phyloP scores from a whole-genome alignment of 92 coral and sea anemone genomes.

The Diadumene lineata region DNA sequence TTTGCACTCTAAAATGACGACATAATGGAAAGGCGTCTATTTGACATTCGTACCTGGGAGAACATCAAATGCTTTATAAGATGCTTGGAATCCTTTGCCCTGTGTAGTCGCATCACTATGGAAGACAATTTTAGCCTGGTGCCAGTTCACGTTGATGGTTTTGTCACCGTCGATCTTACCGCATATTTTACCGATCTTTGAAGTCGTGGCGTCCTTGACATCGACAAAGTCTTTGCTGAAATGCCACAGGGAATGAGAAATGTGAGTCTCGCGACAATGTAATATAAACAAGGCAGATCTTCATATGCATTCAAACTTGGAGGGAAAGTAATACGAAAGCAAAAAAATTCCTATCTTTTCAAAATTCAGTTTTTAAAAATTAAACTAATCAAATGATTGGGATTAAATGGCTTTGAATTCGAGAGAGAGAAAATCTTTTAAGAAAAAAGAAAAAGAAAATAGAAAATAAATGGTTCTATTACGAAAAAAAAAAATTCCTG shows the following conservation, averaged over 20 bases:
- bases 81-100: conserved; percentile 35
- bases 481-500: too few relatives aligned
- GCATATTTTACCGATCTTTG: conserved; percentile 22
- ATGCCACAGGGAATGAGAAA: not conserved
- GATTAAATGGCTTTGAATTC: too few relatives aligned
- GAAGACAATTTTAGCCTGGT: conserved; percentile 28
- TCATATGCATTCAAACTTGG: too few relatives aligned
- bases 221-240: conserved; percentile 42
- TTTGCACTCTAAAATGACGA: too few relatives aligned
- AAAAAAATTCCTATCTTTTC: too few relatives aligned
- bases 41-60: not conserved
- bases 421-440: too few relatives aligned
- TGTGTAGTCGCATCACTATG: conserved; percentile 18
- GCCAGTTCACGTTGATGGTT: conserved; percentile 34
- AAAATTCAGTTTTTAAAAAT: too few relatives aligned
- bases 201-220: conserved; percentile 39
- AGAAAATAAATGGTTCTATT: too few relatives aligned
- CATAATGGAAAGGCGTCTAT: too few relatives aligned
- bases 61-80: conserved; percentile 26
- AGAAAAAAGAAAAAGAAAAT: too few relatives aligned
- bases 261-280: not conserved
- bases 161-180: conserved; percentile 12
- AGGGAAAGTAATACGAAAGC: too few relatives aligned
- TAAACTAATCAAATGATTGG: too few relatives aligned
- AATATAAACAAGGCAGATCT: not conserved